phyloP scores from a whole-genome alignment of 2,113 vertebrate genomes.

The Scalopus aquaticus region DNA sequence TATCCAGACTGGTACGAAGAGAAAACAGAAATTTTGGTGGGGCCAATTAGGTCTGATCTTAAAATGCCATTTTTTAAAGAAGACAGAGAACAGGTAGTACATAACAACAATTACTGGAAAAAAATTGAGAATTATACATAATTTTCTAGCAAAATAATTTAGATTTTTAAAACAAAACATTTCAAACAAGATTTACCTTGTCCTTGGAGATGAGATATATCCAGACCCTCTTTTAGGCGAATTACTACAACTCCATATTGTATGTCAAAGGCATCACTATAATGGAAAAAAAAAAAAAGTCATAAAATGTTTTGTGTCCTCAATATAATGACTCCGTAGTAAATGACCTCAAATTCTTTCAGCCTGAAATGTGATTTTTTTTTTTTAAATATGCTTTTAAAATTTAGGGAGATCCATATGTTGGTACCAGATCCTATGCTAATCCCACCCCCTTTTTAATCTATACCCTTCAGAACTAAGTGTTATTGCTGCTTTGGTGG shows the following conservation, averaged over 20 bases:
- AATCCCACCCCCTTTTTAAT: background rate
- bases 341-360: background rate
- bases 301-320: conserved; percentile 18
- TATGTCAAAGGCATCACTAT: conserved; percentile 96
- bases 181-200: conserved; percentile 89
- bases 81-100: background rate
- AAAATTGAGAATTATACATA: background rate
- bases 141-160: conserved; percentile 10
- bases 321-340: conserved; percentile 9
- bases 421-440: background rate
- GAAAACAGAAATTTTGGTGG: conserved; percentile 26
- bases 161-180: background rate
- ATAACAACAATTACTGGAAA: conserved; percentile 26
- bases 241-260: conserved; percentile 97
- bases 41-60: background rate
- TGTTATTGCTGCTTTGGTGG: too few relatives aligned
- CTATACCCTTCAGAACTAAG: background rate
- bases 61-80: background rate
- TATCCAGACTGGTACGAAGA: background rate
- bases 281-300: conserved; percentile 16
- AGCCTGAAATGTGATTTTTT: conserved; percentile 26
- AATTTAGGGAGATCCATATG: background rate
- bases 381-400: conserved; percentile 34
- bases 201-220: conserved; percentile 97
- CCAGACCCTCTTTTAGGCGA: conserved; percentile 94